Evolutionary conservation across 2,113 vertebrate genomes (phyloP).

Genomic region (Pituophis catenifer): DNA sequence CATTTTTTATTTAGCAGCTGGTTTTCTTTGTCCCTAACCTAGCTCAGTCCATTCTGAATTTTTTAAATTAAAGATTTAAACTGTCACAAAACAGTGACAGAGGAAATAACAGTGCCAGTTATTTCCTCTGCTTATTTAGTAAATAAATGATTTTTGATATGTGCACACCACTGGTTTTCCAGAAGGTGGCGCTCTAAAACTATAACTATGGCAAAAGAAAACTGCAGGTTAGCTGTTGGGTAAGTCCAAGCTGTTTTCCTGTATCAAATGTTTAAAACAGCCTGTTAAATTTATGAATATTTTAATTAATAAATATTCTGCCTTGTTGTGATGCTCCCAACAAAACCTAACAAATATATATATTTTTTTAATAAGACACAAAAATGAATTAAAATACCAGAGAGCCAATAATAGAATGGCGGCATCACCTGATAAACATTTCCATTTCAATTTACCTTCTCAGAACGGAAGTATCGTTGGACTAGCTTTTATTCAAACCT

Average conservation of each 20-base stretch:
- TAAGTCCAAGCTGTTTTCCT: neutral
- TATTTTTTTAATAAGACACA: neutral
- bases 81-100: too few species aligned
- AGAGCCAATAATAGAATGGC: neutral
- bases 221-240: neutral
- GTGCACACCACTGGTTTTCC: neutral
- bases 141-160: neutral
- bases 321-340: neutral
- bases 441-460: neutral
- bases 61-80: neutral
- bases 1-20: neutral
- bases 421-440: neutral
- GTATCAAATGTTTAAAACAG: neutral
- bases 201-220: neutral
- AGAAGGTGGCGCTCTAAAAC: conserved; percentile 29
- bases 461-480: neutral
- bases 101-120: neutral
- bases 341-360: neutral
- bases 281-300: neutral
- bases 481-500: neutral
- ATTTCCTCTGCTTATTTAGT: neutral
- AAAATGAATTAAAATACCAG: neutral
- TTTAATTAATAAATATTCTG: neutral
- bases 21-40: neutral
- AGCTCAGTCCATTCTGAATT: neutral